These are phyloP conservation scores for Girardinus metallicus DNA, from an alignment of 2,797 vertebrate species.

Conservation along the genomic window DNA sequence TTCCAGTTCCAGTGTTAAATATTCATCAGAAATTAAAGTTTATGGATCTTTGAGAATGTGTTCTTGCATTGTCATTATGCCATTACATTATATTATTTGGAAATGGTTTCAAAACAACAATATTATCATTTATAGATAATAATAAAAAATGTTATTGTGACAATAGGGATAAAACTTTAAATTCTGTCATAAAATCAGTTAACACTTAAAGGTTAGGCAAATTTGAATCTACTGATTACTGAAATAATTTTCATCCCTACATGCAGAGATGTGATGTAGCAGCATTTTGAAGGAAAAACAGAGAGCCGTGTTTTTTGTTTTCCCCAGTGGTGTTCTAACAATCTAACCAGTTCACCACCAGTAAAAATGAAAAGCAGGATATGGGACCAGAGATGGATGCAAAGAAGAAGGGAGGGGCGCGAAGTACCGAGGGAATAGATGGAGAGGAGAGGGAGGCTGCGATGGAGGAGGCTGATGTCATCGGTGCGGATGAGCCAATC, in stretches of 20 bases:
- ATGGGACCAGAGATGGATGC: neutral
- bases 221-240: neutral
- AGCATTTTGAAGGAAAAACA: neutral
- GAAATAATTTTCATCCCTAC: no score
- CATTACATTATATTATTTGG: no score
- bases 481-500: constrained; percentile 64
- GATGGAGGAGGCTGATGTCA: constrained; percentile 73
- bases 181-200: neutral
- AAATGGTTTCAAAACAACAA: no score
- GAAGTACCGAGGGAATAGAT: constrained; percentile 33
- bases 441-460: constrained; percentile 46
- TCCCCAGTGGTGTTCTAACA: neutral
- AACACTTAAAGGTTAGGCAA: neutral
- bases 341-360: neutral
- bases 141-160: no score
- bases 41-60: no score
- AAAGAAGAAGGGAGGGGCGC: constrained; percentile 57
- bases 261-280: neutral
- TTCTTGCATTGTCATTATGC: no score
- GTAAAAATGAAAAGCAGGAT: constrained; percentile 7
- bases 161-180: neutral
- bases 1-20: no score
- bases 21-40: no score
- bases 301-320: neutral
- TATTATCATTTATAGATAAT: no score